Evolutionary conservation across 2,113 vertebrate genomes (phyloP), one percentile per base, ranked within the genome.

Genomic region (Scartelaos histophorus): DNA sequence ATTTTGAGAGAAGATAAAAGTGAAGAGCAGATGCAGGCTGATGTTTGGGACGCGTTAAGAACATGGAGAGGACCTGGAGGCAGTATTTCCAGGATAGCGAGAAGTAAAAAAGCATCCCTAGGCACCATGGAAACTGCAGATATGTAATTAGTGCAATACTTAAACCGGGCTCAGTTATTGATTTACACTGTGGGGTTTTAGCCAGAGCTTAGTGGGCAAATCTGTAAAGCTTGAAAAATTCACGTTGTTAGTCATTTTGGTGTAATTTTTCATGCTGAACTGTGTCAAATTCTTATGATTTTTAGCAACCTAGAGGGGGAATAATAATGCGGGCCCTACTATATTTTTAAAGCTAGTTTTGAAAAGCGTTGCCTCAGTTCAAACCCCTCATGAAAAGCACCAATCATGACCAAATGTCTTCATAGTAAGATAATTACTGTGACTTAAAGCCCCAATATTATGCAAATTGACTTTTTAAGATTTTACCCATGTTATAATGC

Each of bases 11-110:
- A 57, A 77, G 82, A 88, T 83, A 66, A 84, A 83, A 83, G 71
- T 87, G 71, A 76, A 70, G 78, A 82, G 71, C 65, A 67, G 83
- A 85, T 75, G 25, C 69, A 73, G 78, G 82, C 67, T 74, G 82
- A 88, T 84, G 83, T 76, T 67, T 19, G 66, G 66, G 73, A 24
- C 78, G 80, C 57, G 78, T 70, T 68, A 76, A 65, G 77, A 65
- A 46, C 73, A 71, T 38, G 24, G 49, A 73, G 47, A 72, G 43
- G 79, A 80, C 53, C 81, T 82, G 78, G 77, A 90, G 82, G 69
- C 57, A 62, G 7, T 49, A 69, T 66, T 73, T 64, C 29, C 9
- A 75, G 71, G 69, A 74, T 64, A 73, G 45, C 66, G 71, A 51
- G 68, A 67, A 70, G 67, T 25, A 2, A 53, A 46, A 67, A 73